These are phyloP conservation scores for Gasteruption jaculator DNA, from an alignment of 2,888 invertebrate species.

Conservation along the genomic window DNA sequence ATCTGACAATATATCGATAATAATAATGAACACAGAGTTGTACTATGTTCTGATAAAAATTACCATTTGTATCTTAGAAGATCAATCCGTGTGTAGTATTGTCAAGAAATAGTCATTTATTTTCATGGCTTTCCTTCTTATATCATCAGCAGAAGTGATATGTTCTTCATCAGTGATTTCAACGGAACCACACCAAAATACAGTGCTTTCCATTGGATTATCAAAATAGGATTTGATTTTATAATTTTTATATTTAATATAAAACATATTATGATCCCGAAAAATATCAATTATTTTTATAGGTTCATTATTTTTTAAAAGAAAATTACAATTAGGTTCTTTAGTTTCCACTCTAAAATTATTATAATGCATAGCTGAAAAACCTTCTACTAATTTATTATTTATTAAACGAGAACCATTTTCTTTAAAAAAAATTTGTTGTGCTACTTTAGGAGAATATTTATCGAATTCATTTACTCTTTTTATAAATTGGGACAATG, in stretches of 20 bases:
- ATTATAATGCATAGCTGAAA: background rate
- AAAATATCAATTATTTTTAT: too few species aligned
- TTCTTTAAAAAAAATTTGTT: background rate
- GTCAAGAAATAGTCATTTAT: background rate
- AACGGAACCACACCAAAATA: slow-evolving; percentile 6
- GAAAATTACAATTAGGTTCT: slow-evolving; percentile 6
- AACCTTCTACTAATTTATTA: slow-evolving; percentile 1
- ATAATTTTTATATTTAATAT: slow-evolving; percentile 2
- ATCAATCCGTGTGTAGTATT: slow-evolving; percentile 2
- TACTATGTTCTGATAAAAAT: too few species aligned
- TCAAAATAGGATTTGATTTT: slow-evolving; percentile 5
- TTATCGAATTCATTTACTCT: slow-evolving; percentile 5
- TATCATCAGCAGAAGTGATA: slow-evolving; percentile 1
- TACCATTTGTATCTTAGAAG: background rate
- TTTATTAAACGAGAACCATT: slow-evolving; percentile 1
- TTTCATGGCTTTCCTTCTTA: slow-evolving; percentile 1
- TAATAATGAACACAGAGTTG: too few species aligned
- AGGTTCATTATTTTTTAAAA: slow-evolving; percentile 7
- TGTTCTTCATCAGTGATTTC: background rate
- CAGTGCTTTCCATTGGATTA: background rate
- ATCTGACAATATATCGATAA: too few species aligned
- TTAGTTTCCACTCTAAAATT: slow-evolving; percentile 5
- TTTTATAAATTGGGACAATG: slow-evolving; percentile 6
- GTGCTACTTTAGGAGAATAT: background rate
- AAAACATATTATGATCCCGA: slow-evolving; percentile 1